These are phyloP conservation scores for Drosophila basisetae DNA, from an alignment of 2,888 invertebrate genomes.

Conservation along the genomic window DNA sequence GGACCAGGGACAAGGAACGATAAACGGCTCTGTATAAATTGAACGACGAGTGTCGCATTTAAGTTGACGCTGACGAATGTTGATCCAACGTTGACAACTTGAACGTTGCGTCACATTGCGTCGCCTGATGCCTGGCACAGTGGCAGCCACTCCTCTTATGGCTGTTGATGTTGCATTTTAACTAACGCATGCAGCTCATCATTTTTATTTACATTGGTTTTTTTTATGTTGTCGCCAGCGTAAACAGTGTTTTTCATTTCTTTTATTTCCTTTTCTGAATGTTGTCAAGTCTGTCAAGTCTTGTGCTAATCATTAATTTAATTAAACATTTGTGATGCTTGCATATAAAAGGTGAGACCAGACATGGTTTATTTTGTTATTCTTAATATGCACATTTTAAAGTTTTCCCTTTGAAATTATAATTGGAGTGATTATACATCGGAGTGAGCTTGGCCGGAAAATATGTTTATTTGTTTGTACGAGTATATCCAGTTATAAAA, in stretches of 20 bases:
- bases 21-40: slow-evolving; percentile 21
- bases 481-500: background rate
- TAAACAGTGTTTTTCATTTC: background rate
- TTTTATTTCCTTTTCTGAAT: background rate
- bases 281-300: background rate
- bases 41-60: slow-evolving; percentile 46
- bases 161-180: background rate
- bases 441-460: background rate
- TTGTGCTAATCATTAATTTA: background rate
- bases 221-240: background rate
- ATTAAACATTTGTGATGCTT: background rate
- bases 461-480: background rate
- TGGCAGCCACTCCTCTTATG: slow-evolving; percentile 20
- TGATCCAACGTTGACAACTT: slow-evolving; percentile 40
- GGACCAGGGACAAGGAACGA: slow-evolving; percentile 9
- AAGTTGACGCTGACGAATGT: slow-evolving; percentile 78
- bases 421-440: background rate
- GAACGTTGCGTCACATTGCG: slow-evolving; percentile 14
- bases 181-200: background rate
- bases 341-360: background rate
- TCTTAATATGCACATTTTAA: background rate
- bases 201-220: background rate
- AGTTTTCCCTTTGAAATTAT: background rate
- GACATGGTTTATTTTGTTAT: background rate
- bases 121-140: background rate